Evolutionary conservation across 2,888 invertebrate species (phyloP).

Genomic region (Callosobruchus maculatus): DNA sequence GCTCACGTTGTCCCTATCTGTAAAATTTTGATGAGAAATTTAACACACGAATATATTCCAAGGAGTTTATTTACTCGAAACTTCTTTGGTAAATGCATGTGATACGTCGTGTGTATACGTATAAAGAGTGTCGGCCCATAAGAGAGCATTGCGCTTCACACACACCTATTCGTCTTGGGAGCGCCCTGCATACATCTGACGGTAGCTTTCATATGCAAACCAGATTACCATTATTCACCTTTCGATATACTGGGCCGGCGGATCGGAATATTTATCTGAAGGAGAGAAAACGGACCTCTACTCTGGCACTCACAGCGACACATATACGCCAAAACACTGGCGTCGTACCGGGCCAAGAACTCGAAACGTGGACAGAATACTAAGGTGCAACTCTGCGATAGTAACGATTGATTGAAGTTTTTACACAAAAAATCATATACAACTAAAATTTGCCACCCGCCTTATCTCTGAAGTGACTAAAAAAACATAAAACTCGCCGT

Average conservation of each 20-base stretch:
- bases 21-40: no score
- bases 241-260: conserved; percentile 21
- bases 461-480: no score
- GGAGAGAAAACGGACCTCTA: background rate
- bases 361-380: no score
- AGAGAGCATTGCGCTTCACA: background rate
- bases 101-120: background rate
- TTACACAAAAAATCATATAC: no score
- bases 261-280: background rate
- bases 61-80: background rate
- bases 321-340: background rate
- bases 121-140: background rate
- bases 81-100: background rate
- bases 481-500: no score
- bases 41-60: no score
- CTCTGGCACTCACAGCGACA: background rate
- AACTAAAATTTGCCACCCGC: no score
- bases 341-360: background rate
- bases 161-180: conserved; percentile 6
- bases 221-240: conserved; percentile 47
- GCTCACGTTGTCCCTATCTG: no score
- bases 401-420: no score
- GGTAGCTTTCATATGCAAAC: conserved; percentile 47
- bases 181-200: conserved; percentile 8
- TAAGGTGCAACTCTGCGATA: background rate